Evolutionary conservation across 1,140 invertebrate species (phyloP).

Genomic region (Caenorhabditis latens): DNA sequence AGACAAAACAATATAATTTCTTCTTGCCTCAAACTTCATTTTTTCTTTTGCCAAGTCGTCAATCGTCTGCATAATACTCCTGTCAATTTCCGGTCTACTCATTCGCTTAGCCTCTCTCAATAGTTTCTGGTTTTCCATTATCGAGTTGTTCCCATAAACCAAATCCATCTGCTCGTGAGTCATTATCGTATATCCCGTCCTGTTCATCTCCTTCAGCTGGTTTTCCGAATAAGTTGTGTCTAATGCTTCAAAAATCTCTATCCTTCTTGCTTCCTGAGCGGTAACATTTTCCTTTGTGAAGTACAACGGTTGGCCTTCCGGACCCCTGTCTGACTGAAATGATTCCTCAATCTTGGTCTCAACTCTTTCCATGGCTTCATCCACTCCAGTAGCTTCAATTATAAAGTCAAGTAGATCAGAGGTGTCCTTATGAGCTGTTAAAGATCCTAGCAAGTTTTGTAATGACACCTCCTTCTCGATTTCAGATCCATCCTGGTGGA

Average conservation of each 20-base stretch:
- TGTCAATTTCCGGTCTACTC: slow-evolving; percentile 25
- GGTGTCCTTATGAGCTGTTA: slow-evolving; percentile 61
- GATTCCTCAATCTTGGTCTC: slow-evolving; percentile 31
- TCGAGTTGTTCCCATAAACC: slow-evolving; percentile 72
- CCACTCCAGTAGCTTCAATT: slow-evolving; percentile 68
- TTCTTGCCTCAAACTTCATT: slow-evolving; percentile 42
- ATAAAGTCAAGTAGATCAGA: slow-evolving; percentile 73
- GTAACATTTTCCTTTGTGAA: slow-evolving; percentile 76
- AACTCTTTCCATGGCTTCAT: slow-evolving; percentile 62
- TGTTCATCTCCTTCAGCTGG: slow-evolving; percentile 73
- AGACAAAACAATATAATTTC: slow-evolving; percentile 30
- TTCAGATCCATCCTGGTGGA: slow-evolving; percentile 56
- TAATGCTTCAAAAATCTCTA: slow-evolving; percentile 71
- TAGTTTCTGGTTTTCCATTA: slow-evolving; percentile 65
- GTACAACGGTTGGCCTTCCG: slow-evolving; percentile 72
- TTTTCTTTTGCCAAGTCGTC: slow-evolving; percentile 14
- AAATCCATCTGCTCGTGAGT: slow-evolving; percentile 70
- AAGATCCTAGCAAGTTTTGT: slow-evolving; percentile 67
- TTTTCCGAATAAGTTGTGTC: slow-evolving; percentile 66
- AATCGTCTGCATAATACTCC: slow-evolving; percentile 4
- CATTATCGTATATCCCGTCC: slow-evolving; percentile 71
- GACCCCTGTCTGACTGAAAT: slow-evolving; percentile 51
- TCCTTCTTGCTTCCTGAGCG: slow-evolving; percentile 70
- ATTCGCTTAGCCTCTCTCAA: slow-evolving; percentile 37
- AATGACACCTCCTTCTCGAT: slow-evolving; percentile 67